Conservation (phyloP, 2,113 vertebrate species). For the Corydoras sp. region DNA sequence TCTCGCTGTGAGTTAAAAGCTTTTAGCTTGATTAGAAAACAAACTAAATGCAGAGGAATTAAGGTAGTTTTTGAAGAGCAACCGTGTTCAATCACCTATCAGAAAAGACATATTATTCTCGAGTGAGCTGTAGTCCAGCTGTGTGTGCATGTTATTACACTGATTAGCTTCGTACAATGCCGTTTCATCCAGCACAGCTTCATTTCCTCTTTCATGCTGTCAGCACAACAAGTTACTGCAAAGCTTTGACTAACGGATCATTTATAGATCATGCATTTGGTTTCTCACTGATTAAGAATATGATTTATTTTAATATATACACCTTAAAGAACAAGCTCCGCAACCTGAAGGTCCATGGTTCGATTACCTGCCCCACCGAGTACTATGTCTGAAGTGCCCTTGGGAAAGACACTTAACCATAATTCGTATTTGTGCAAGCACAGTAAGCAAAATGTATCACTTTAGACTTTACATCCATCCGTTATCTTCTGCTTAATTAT, state of each 20-base stretch:
- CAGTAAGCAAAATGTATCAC: no score
- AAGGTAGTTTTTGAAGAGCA: neutral
- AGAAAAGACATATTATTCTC: neutral
- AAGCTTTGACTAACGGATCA: neutral
- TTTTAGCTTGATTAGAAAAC: constrained; percentile 3
- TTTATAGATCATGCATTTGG: neutral
- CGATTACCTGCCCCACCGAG: no score
- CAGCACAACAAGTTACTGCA: neutral
- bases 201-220: neutral
- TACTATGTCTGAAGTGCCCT: no score
- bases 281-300: constrained; percentile 28
- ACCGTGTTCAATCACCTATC: neutral
- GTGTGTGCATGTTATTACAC: neutral
- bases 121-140: neutral
- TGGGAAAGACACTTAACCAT: no score
- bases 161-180: constrained; percentile 1
- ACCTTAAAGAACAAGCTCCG: no score
- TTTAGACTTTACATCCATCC: no score
- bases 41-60: neutral
- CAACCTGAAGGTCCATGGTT: no score
- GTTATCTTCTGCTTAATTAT: no score
- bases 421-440: no score
- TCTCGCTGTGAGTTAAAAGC: neutral
- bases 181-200: neutral
- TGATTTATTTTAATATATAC: no score